phyloP scores from a whole-genome alignment of 2,888 invertebrate genomes.

The Eristalis pertinax region DNA sequence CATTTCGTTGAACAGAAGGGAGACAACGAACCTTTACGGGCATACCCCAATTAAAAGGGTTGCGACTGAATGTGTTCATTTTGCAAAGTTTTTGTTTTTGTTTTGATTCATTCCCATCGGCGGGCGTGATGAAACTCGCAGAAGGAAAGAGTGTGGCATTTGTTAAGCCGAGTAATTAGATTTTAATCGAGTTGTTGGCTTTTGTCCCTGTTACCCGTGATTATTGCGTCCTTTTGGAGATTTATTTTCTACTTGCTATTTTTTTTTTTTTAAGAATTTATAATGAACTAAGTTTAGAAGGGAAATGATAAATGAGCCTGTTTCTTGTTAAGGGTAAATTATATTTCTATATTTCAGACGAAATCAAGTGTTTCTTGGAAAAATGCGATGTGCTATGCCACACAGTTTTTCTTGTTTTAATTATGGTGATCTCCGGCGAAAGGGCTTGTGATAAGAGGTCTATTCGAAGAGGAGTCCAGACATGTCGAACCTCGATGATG shows the following conservation, averaged over 20 bases:
- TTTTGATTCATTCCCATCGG: constrained; percentile 8
- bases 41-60: constrained; percentile 38
- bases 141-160: not conserved
- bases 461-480: too few relatives aligned
- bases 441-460: too few relatives aligned
- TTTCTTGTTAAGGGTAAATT: too few relatives aligned
- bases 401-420: too few relatives aligned
- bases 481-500: too few relatives aligned
- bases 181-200: constrained; percentile 44
- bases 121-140: constrained; percentile 19
- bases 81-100: not conserved
- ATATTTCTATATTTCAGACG: too few relatives aligned
- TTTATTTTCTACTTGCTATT: not conserved
- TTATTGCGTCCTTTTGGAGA: constrained; percentile 10
- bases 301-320: too few relatives aligned
- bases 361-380: too few relatives aligned
- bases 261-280: too few relatives aligned
- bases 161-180: constrained; percentile 31
- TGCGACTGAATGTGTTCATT: constrained; percentile 33
- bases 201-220: constrained; percentile 1
- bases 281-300: too few relatives aligned
- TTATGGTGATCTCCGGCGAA: too few relatives aligned
- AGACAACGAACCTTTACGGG: not conserved
- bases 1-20: not conserved
- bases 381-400: too few relatives aligned